Evolutionary conservation across 1,140 invertebrate genomes (phyloP).

Genomic region (Drosophila littoralis): DNA sequence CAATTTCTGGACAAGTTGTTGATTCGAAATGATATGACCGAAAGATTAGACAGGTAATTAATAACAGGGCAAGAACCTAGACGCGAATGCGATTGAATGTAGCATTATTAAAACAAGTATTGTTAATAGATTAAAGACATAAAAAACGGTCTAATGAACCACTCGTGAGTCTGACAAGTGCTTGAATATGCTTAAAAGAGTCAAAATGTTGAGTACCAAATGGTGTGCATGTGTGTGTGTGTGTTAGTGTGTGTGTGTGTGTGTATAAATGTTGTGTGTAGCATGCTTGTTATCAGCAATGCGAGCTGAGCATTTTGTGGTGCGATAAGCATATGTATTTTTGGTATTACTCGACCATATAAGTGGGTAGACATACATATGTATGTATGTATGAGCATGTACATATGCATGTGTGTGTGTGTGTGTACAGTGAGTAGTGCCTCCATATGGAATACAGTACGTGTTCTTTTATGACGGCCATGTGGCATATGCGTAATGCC

Average conservation of each 20-base stretch:
- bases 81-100: too few species aligned
- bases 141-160: not conserved
- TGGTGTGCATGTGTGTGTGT: not conserved
- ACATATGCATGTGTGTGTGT: conserved; percentile 9
- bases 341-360: conserved; percentile 68
- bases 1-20: too few species aligned
- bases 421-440: conserved; percentile 32
- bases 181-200: not conserved
- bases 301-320: conserved; percentile 48
- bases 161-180: not conserved
- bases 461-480: conserved; percentile 60
- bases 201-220: conserved; percentile 19
- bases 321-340: conserved; percentile 76
- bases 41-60: too few species aligned
- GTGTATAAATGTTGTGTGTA: conserved; percentile 39
- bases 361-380: conserved; percentile 21
- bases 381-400: not conserved
- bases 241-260: conserved; percentile 19
- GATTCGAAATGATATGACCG: too few species aligned
- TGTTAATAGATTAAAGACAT: not conserved
- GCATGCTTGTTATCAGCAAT: conserved; percentile 59
- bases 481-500: conserved; percentile 62
- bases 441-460: conserved; percentile 38
- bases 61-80: too few species aligned
- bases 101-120: not conserved